These are phyloP conservation scores for Chymomyza caudatula DNA, from an alignment of 2,888 invertebrate genomes.

Conservation along the genomic window DNA sequence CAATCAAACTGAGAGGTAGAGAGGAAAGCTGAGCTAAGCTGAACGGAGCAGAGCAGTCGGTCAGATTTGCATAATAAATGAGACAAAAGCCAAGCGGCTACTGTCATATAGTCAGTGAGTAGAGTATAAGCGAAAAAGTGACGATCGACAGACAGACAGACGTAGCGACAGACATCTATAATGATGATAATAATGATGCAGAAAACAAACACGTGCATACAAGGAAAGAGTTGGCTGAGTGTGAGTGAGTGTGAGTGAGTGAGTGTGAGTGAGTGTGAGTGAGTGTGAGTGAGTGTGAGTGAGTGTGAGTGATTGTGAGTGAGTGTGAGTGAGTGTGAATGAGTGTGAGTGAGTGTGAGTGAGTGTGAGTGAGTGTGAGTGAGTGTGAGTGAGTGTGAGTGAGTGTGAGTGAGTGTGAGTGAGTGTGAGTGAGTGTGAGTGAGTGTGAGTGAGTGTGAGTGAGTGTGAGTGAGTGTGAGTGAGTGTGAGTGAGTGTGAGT, in stretches of 20 bases:
- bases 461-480: not conserved
- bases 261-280: not conserved
- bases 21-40: not conserved
- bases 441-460: not conserved
- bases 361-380: not conserved
- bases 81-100: slow-evolving; percentile 69
- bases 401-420: too few species aligned
- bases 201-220: slow-evolving; percentile 29
- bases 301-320: not conserved
- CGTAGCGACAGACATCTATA: slow-evolving; percentile 42
- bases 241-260: not conserved
- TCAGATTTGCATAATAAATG: slow-evolving; percentile 69
- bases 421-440: not conserved
- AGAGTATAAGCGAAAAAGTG: too few species aligned
- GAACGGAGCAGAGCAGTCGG: slow-evolving; percentile 4
- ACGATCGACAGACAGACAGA: not conserved
- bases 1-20: not conserved
- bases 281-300: not conserved
- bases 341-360: not conserved
- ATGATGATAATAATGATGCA: slow-evolving; percentile 68
- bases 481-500: not conserved
- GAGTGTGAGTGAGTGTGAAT: not conserved
- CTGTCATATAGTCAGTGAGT: slow-evolving; percentile 60
- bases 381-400: not conserved
- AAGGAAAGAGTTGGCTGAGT: slow-evolving; percentile 9